Evolutionary conservation across 1,140 invertebrate species (phyloP).

Genomic region (Pogonognathellus flavescens): DNA sequence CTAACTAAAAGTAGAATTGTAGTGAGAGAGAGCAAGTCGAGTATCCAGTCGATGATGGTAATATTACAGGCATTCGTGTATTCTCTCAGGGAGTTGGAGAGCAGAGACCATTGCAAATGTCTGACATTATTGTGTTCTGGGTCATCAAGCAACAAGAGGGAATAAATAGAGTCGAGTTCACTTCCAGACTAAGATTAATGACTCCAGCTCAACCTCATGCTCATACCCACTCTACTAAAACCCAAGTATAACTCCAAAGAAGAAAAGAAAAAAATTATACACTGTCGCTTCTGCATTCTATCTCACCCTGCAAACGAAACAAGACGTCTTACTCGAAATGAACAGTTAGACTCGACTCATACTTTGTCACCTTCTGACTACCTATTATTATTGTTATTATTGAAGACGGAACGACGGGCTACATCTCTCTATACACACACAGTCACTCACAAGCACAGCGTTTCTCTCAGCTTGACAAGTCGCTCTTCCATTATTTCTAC

Average conservation of each 20-base stretch:
- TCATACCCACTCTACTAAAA: background rate
- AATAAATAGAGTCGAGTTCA: conserved; percentile 67
- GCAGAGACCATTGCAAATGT: conserved; percentile 67
- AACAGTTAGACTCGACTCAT: background rate
- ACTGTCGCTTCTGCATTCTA: conserved; percentile 11
- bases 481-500: background rate
- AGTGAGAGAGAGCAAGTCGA: background rate
- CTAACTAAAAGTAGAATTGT: background rate
- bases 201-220: conserved; percentile 51
- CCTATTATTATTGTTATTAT: conserved; percentile 3
- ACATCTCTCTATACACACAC: too few relatives aligned
- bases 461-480: background rate
- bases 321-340: conserved; percentile 10
- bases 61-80: conserved; percentile 26
- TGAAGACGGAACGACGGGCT: background rate
- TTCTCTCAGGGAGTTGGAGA: conserved; percentile 55
- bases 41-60: conserved; percentile 13
- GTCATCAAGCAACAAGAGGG: conserved; percentile 67
- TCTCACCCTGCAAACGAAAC: conserved; percentile 2
- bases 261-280: conserved; percentile 57
- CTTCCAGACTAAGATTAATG: conserved; percentile 67
- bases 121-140: conserved; percentile 67
- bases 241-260: conserved; percentile 44
- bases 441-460: background rate
- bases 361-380: conserved; percentile 33